Evolutionary conservation across 2,888 invertebrate genomes (phyloP).

Genomic region (Linnaemya vulpina): DNA sequence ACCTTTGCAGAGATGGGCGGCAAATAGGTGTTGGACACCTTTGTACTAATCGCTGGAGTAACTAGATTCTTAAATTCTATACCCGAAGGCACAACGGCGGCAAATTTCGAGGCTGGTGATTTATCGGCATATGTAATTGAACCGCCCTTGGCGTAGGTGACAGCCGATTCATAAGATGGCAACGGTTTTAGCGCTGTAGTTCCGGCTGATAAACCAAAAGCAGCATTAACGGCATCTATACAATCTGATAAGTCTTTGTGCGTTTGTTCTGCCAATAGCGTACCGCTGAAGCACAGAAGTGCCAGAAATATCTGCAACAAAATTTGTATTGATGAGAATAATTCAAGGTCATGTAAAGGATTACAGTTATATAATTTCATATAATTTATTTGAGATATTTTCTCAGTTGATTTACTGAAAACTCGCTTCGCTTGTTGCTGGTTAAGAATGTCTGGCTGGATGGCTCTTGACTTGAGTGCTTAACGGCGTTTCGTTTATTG

Average conservation of each 20-base stretch:
- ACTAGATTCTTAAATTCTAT: constrained; percentile 85
- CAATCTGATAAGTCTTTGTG: constrained; percentile 79
- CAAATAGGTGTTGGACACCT: constrained; percentile 77
- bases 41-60: constrained; percentile 81
- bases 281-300: constrained; percentile 78
- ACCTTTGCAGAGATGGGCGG: constrained; percentile 76
- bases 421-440: no score
- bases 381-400: neutral
- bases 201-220: constrained; percentile 84
- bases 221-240: constrained; percentile 79
- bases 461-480: no score
- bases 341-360: constrained; percentile 67
- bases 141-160: constrained; percentile 79
- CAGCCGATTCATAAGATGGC: constrained; percentile 79
- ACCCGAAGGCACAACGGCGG: constrained; percentile 82
- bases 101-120: constrained; percentile 82
- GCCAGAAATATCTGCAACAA: constrained; percentile 76
- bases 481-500: no score
- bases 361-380: constrained; percentile 6
- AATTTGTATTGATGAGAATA: constrained; percentile 56
- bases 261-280: constrained; percentile 76
- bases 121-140: constrained; percentile 80
- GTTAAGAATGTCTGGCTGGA: no score
- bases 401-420: neutral
- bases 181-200: constrained; percentile 77